Conservation (phyloP, 2,888 invertebrate species). For the Oligia fasciuncula region DNA sequence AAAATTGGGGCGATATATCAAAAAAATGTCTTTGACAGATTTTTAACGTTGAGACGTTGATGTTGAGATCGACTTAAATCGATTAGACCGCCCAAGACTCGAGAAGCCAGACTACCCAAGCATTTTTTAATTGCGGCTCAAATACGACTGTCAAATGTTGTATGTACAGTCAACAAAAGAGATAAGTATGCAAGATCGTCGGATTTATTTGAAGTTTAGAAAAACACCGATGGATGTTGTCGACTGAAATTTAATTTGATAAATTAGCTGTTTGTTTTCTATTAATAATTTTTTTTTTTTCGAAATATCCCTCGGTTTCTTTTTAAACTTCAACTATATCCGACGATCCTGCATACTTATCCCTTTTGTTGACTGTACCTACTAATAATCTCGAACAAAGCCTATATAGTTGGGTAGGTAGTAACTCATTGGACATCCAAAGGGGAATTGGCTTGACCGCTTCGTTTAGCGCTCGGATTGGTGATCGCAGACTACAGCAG, state of each 20-base stretch:
- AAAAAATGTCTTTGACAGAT: background rate
- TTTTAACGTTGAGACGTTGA: background rate
- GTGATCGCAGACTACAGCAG: background rate
- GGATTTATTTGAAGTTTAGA: too few species aligned
- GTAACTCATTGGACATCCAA: slow-evolving; percentile 8
- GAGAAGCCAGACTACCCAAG: background rate
- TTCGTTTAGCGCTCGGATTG: slow-evolving; percentile 18
- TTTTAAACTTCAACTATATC: too few species aligned
- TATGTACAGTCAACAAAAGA: background rate
- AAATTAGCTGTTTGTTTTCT: too few species aligned
- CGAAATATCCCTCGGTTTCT: too few species aligned
- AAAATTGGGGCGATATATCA: background rate
- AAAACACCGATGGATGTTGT: too few species aligned
- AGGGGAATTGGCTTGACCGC: slow-evolving; percentile 20
- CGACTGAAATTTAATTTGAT: too few species aligned
- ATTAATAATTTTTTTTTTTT: too few species aligned
- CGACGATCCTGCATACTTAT: too few species aligned
- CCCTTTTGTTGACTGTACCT: background rate
- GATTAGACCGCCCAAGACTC: slow-evolving; percentile 6
- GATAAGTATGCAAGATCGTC: too few species aligned
- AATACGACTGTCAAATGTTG: background rate
- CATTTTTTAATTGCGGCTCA: slow-evolving; percentile 5
- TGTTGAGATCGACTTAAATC: background rate
- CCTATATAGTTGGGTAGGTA: background rate
- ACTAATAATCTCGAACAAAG: slow-evolving; percentile 9